Evolutionary conservation across 2,888 invertebrate species (phyloP).

Genomic region (Diabrotica balteata): DNA sequence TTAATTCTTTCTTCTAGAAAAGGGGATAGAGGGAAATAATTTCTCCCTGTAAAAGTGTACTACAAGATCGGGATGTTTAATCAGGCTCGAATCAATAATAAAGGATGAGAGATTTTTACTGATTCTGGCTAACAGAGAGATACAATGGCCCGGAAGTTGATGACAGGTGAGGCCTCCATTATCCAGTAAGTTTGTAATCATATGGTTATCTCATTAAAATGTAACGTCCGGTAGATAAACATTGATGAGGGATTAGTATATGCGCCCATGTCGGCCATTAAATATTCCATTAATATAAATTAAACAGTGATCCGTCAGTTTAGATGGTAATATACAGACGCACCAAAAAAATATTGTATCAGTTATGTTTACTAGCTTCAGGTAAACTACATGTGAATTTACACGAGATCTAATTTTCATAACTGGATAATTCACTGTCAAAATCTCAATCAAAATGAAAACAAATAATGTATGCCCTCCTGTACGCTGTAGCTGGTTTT

Average conservation of each 20-base stretch:
- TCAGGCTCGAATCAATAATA: slow-evolving; percentile 1
- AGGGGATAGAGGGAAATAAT: too few species aligned
- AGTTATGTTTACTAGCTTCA: too few species aligned
- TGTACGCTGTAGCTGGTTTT: too few species aligned
- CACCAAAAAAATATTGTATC: too few species aligned
- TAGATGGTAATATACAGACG: slow-evolving; percentile 40
- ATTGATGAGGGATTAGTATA: slow-evolving; percentile 44
- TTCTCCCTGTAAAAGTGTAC: too few species aligned
- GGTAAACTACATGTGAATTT: too few species aligned
- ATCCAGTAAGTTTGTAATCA: slow-evolving; percentile 50
- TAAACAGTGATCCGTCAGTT: slow-evolving; percentile 50
- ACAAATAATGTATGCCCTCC: too few species aligned
- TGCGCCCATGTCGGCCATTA: slow-evolving; percentile 54
- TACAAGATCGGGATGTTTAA: neutral
- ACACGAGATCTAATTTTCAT: too few species aligned
- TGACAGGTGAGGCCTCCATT: slow-evolving; percentile 43
- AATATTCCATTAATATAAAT: slow-evolving; percentile 59
- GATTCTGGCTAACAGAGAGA: slow-evolving; percentile 9
- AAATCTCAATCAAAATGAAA: too few species aligned
- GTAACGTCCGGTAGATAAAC: slow-evolving; percentile 56
- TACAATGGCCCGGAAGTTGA: slow-evolving; percentile 31
- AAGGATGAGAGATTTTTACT: slow-evolving; percentile 5
- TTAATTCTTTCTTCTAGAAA: too few species aligned
- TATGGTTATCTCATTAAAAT: slow-evolving; percentile 54
- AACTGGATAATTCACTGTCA: too few species aligned